These are phyloP conservation scores for Vandiemenella viatica DNA, from an alignment of 2,888 invertebrate genomes.

Conservation along the genomic window DNA sequence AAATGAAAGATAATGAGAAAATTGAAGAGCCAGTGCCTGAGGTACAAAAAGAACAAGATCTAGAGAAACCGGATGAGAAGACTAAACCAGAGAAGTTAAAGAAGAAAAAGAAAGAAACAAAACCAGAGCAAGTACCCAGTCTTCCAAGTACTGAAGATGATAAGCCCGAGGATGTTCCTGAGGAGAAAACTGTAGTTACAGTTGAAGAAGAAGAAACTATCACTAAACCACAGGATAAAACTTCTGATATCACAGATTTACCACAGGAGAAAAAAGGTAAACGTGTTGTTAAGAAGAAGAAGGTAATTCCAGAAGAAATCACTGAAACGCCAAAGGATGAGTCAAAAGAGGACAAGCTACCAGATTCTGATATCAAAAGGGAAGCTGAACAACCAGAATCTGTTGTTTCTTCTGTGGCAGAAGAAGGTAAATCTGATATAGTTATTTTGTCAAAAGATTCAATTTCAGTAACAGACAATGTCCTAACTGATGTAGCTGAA, in stretches of 20 bases:
- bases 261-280: neutral
- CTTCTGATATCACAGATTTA: neutral
- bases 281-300: slow-evolving; percentile 13
- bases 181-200: too few species aligned
- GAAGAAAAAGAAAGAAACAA: slow-evolving; percentile 1
- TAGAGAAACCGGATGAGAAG: slow-evolving; percentile 16
- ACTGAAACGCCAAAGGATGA: slow-evolving; percentile 16
- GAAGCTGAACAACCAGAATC: neutral
- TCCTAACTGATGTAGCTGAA: slow-evolving; percentile 5
- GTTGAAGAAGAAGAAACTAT: slow-evolving; percentile 27
- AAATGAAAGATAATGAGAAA: too few species aligned
- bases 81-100: slow-evolving; percentile 15
- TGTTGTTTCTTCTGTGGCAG: neutral
- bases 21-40: slow-evolving; percentile 14
- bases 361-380: slow-evolving; percentile 17
- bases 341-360: slow-evolving; percentile 13
- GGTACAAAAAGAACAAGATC: slow-evolving; percentile 20
- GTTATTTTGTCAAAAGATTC: slow-evolving; percentile 7
- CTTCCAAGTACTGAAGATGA: too few species aligned
- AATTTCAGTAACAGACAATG: slow-evolving; percentile 9
- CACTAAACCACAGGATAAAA: neutral
- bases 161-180: too few species aligned
- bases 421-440: neutral
- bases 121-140: neutral
- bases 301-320: slow-evolving; percentile 7